Conservation (phyloP, 2,113 vertebrate species). For the Dasypus novemcinctus region DNA sequence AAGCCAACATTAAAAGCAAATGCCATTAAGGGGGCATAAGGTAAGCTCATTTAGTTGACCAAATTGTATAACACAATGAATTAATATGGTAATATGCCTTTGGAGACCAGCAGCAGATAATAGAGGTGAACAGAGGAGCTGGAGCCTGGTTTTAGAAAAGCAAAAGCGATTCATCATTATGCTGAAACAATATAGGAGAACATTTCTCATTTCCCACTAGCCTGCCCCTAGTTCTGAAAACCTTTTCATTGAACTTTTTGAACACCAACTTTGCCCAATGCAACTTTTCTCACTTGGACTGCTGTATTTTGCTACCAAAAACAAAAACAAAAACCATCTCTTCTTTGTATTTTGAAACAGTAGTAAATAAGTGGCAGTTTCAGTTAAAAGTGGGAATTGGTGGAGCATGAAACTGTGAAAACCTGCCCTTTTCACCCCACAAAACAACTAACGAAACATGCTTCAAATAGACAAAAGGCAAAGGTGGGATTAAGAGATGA, state of each 20-base stretch:
- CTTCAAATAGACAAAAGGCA: not conserved
- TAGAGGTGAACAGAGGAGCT: slow-evolving; percentile 86
- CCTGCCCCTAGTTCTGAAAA: slow-evolving; percentile 68
- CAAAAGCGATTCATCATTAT: slow-evolving; percentile 87
- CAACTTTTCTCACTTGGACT: slow-evolving; percentile 40
- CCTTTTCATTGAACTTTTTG: slow-evolving; percentile 66
- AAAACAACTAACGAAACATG: not conserved
- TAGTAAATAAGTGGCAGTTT: slow-evolving; percentile 4
- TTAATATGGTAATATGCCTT: slow-evolving; percentile 88
- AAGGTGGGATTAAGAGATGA: not conserved
- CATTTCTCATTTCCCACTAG: slow-evolving; percentile 81
- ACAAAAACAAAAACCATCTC: not conserved
- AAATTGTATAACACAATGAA: slow-evolving; percentile 85
- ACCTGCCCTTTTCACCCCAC: not conserved
- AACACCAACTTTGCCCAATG: not conserved
- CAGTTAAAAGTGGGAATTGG: not conserved
- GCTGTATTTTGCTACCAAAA: slow-evolving; percentile 6
- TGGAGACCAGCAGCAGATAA: slow-evolving; percentile 86
- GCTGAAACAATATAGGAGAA: slow-evolving; percentile 76
- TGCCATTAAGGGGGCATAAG: slow-evolving; percentile 85
- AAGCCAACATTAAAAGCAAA: slow-evolving; percentile 84
- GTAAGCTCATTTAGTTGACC: slow-evolving; percentile 85
- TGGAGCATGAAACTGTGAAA: not conserved
- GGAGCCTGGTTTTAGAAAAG: slow-evolving; percentile 80
- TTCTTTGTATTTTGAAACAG: not conserved